Evolutionary conservation across 2,113 vertebrate species (phyloP), one percentile per base, ranked within the genome.

Genomic region (Hypanus sabinus): DNA sequence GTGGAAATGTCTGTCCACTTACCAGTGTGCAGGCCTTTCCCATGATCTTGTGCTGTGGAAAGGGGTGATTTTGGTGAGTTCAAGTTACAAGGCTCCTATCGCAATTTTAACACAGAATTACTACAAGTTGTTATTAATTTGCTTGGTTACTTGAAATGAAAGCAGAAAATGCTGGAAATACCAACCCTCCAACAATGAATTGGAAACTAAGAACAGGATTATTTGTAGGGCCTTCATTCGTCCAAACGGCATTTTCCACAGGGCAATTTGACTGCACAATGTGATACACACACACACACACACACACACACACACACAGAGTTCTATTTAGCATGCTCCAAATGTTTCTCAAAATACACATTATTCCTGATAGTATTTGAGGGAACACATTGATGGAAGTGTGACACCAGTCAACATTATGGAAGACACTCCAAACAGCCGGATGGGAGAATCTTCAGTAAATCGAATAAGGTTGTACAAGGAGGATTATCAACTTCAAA

Each of bases 1-100:
- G 91, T 93, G 68, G 18, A 93, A 73, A 75, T 73, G 70, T 46
- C 91, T 93, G 91, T 68, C 91, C 68, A 93, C 91, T 93, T 93
- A 93, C 91, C 91, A 73, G 91, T 30, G 91, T 73, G 91, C 91
- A 93, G 91, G 10, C 55, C 24, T 93, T 93, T 73, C 91, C 70
- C 91, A 93, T 93, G 91, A 93, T 93, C 91, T 93, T 93, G 91
- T 93, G 91, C 91, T 93, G 91, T 93, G 91, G 91, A 93, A 73
- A 93, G 91, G 91, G 91, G 62, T 93, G 90, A 93, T 55, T 55
- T 30, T 93, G 91, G 70, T 93, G 91, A 93, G 91, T 93, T 70
- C 68, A 93, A 93, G 90, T 93, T 93, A 93, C 90, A 93, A 93
- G 91, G 91, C 36, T 73, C 55, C 36, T 30, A 68, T 9, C 12